phyloP scores from a whole-genome alignment of 2,797 vertebrate genomes.

The Xenentodon cancila region DNA sequence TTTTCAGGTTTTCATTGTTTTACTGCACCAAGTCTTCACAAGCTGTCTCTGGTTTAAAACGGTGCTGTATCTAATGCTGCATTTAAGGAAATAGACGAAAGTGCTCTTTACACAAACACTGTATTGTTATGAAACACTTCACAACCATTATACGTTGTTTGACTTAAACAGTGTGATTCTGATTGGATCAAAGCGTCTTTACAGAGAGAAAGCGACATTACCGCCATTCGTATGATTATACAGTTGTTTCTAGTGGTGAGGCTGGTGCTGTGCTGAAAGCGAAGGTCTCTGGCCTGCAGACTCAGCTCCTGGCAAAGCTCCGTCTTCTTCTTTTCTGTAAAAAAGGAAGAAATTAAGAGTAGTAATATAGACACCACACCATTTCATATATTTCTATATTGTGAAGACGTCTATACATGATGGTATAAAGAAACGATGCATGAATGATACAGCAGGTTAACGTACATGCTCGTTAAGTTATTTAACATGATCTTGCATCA shows the following conservation, averaged over 20 bases:
- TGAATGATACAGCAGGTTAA: neutral
- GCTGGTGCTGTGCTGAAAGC: constrained; percentile 94
- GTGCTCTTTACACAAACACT: no score
- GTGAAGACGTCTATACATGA: neutral
- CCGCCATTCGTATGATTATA: constrained; percentile 96
- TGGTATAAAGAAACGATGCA: neutral
- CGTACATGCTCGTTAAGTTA: neutral
- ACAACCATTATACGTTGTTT: neutral
- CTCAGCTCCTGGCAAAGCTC: constrained; percentile 94
- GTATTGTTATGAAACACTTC: no score
- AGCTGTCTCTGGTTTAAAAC: neutral
- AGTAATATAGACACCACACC: neutral
- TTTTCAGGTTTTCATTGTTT: neutral
- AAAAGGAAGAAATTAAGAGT: neutral
- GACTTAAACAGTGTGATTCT: accelerated
- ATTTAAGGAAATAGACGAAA: neutral
- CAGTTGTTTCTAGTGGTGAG: constrained; percentile 92
- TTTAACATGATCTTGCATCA: neutral
- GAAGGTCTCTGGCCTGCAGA: constrained; percentile 94
- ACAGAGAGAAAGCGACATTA: constrained; percentile 53
- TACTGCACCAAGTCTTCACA: neutral
- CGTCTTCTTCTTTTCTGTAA: constrained; percentile 93
- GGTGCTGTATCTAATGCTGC: neutral
- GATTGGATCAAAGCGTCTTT: neutral
- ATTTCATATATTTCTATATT: neutral